phyloP scores from a whole-genome alignment of 2,888 invertebrate genomes.

The Tenthredo scrophulariae region DNA sequence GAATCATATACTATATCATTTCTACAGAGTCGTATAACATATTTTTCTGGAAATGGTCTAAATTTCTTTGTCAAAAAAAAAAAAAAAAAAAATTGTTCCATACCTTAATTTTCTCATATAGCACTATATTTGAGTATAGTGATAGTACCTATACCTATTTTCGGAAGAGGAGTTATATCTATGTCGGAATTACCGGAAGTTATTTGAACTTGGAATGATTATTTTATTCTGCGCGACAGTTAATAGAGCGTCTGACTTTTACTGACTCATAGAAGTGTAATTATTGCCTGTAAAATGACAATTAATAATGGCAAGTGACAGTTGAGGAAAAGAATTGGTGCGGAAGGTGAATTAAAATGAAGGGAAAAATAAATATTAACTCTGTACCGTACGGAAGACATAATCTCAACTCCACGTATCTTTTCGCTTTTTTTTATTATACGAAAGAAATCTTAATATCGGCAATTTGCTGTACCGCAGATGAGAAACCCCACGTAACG shows the following conservation, averaged over 20 bases:
- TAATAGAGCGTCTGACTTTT: background rate
- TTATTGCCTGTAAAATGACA: constrained; percentile 36
- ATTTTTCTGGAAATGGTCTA: background rate
- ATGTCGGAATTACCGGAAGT: constrained; percentile 12
- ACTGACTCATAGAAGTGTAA: background rate
- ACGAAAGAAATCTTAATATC: constrained; percentile 44
- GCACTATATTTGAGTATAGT: background rate
- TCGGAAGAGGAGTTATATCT: background rate
- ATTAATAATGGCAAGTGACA: constrained; percentile 18
- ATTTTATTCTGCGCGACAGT: constrained; percentile 7
- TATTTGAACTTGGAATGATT: constrained; percentile 30
- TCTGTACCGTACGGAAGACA: constrained; percentile 12
- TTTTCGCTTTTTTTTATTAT: background rate
- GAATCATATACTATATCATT: too few relatives aligned
- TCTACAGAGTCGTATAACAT: background rate
- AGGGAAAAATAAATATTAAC: constrained; percentile 32
- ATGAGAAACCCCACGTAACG: constrained; percentile 40
- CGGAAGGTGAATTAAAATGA: constrained; percentile 12
- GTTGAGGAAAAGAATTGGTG: background rate
- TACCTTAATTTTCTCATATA: background rate
- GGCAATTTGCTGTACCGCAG: constrained; percentile 49
- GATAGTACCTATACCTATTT: background rate
- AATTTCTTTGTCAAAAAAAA: background rate
- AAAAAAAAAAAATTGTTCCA: background rate
- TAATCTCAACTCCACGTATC: constrained; percentile 9